Evolutionary conservation across 2,888 invertebrate species (phyloP), one percentile per base, ranked within the genome.

Genomic region (Tromatobia lineatoria): DNA sequence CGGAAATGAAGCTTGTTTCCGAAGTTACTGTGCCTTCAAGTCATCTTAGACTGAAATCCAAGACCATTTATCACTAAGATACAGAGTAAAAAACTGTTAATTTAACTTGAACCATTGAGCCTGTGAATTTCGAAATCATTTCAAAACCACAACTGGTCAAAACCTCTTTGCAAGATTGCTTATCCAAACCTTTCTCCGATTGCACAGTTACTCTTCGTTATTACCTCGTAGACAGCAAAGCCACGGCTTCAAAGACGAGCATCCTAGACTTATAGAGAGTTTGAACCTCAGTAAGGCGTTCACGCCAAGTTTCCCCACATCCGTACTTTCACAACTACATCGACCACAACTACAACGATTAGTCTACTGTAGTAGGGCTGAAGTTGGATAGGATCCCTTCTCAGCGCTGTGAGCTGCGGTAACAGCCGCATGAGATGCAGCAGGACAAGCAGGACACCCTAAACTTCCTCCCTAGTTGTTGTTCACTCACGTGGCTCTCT

Each of bases 391-490:
- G 25, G 29, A 7, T 25, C 8, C 15, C 47, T 6, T 47, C 25
- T 50, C 38, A 20, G 38, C 64, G n/a, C 18, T 38, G 38, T 38
- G 20, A 20, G 54, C 38, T 34, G 20, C 54, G 38, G 29, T 34
- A 20, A 23, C 7, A 34, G 34, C 52, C 23, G 52, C 34, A n/a
- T 11, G 7, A 3, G 25, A 23, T 34, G 38, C 18, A 8, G 45
- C 45, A 57, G 38, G 64, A 64, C 64, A 64, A 64, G 64, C 67
- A 7, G 50, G 38, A 78, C 15, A 38, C 71, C 45, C 15, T 23
- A 61, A 79, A 71, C 64, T 71, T 71, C 79, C 25, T 42, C 52
- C 73, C 18, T 18, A 20, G 42, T 73, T 66, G 64, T 71, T 73
- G 47, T 64, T 79, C 54, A 20, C 64, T 38, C 38, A 54, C 64